Evolutionary conservation across 2,888 invertebrate species (phyloP), one percentile per base, ranked within the genome.

Genomic region (Tubiluchus corallicola): DNA sequence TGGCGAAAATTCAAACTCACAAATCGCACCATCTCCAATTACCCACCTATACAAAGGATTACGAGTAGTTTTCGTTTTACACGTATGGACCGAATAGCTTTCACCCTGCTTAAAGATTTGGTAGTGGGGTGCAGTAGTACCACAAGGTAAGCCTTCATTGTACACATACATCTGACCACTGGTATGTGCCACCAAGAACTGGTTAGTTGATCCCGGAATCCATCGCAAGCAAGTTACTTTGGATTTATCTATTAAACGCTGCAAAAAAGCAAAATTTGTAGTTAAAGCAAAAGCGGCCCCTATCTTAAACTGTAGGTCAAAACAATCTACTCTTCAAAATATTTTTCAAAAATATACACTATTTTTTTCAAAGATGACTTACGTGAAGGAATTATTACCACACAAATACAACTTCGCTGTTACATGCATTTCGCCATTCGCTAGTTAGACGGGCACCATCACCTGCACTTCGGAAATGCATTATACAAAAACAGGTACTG

Each of bases 131-230:
- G 84, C 75, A 16, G 85, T 76, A 16, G 83, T 79, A 4, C 85
- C 82, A 66, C 90, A 90, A 4, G 79, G 75, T 52, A 92, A 69
- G 67, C 90, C 90, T 68, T 92, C 92, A 67, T 92, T 92, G 69
- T 96, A 99, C 44, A 96, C 76, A 70, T 98, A 99, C 57, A 98
- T 74, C 62, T 92, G 85, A 17, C 98, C 98, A 47, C 90, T 90
- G 49, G 82, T 77, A 67, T 98, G 92, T 42, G 94, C 82, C 47
- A 85, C 84, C 55, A 96, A 71, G 67, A 99, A 98, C 55, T 88
- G 72, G 61, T 87, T 87, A 55, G 82, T 77, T 41, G 88, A 90
- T 46, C 82, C 84, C 17, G 98, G 98, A 54, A 98, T 78, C 96
- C 98, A 99, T 58, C 82, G 79, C 60, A 98, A 79, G 68, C 96